Percentiles rank a stretch among this genome's conserved stretches.
phyloP scores from a whole-genome alignment of 2,797 vertebrate species.

The Lagorchestes hirsutus region DNA sequence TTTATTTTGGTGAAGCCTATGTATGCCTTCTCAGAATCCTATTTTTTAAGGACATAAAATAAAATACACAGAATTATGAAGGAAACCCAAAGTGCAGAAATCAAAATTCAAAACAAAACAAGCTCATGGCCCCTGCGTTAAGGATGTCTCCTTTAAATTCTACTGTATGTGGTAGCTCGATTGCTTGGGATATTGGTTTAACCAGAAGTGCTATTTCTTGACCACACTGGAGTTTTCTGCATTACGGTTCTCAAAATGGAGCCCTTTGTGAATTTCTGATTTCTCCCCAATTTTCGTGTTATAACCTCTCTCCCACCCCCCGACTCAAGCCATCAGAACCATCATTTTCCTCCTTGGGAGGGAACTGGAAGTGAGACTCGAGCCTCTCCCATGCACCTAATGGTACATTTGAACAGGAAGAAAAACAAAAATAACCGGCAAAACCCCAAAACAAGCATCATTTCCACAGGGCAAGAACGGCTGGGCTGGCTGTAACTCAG shows the following conservation, averaged over 20 bases:
- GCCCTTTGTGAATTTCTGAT: not conserved
- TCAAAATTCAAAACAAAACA: not conserved
- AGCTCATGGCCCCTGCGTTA: not conserved
- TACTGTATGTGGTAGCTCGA: not conserved
- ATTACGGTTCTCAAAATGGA: not conserved
- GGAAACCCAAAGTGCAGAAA: not conserved
- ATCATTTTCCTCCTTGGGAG: not conserved
- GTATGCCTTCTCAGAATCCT: not conserved
- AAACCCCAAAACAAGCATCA: not conserved
- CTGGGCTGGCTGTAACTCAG: not conserved
- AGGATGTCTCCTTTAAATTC: not conserved
- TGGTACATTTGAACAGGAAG: not conserved
- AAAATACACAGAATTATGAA: not conserved
- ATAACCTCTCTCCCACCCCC: not conserved
- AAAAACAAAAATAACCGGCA: constrained; percentile 12
- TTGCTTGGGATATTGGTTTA: not conserved
- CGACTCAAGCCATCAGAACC: not conserved
- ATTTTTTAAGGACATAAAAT: not conserved
- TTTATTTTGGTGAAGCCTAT: not conserved
- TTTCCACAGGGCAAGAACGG: constrained; percentile 8
- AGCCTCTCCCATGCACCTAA: not conserved
- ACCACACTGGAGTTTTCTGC: not conserved
- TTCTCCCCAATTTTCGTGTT: not conserved
- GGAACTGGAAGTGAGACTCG: constrained; percentile 21
- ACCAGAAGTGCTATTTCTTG: not conserved